phyloP scores from a whole-genome alignment of 2,888 invertebrate genomes.

The Parelbella ahira region DNA sequence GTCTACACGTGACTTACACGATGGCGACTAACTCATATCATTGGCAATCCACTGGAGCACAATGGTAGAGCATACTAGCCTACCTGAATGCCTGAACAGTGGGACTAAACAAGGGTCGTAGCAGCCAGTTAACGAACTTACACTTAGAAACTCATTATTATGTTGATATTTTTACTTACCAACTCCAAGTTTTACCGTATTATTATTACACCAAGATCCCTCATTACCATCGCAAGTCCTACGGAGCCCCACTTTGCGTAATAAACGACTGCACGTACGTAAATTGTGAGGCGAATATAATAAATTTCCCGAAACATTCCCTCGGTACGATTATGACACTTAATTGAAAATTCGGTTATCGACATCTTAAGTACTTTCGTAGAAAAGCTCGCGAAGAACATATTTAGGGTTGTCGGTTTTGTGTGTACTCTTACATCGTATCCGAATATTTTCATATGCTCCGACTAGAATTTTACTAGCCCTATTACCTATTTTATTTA shows the following conservation, averaged over 20 bases:
- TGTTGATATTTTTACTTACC: slow-evolving; percentile 1
- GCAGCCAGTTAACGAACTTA: no score
- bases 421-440: no score
- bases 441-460: no score
- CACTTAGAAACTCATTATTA: slow-evolving; percentile 11
- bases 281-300: slow-evolving; percentile 63
- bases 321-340: slow-evolving; percentile 69
- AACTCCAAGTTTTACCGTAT: slow-evolving; percentile 19
- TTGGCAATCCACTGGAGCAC: no score
- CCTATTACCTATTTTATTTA: no score
- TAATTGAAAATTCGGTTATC: slow-evolving; percentile 77
- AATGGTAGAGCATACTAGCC: no score
- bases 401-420: slow-evolving; percentile 48
- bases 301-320: slow-evolving; percentile 61
- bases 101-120: no score
- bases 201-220: slow-evolving; percentile 31
- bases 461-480: no score
- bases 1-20: no score
- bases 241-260: slow-evolving; percentile 44
- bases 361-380: slow-evolving; percentile 70
- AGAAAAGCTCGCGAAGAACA: slow-evolving; percentile 49
- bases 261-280: slow-evolving; percentile 56
- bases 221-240: slow-evolving; percentile 32
- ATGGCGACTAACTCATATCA: no score
- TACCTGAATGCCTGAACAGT: no score